phyloP scores from a whole-genome alignment of 2,888 invertebrate species.

The Pollenia amentaria region DNA sequence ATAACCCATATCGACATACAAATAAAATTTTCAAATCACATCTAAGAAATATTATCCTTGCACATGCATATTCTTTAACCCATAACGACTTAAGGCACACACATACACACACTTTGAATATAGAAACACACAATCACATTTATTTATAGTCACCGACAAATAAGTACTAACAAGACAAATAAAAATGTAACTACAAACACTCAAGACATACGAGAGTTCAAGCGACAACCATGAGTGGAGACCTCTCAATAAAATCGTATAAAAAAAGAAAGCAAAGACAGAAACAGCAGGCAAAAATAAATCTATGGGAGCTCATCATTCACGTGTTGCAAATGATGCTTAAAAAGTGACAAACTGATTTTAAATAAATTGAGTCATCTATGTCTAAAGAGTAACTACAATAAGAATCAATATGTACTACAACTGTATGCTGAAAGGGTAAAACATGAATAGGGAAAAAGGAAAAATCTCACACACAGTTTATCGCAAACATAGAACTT shows the following conservation, averaged over 20 bases:
- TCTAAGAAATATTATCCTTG: slow-evolving; percentile 50
- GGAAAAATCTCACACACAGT: background rate
- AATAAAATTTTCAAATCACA: slow-evolving; percentile 45
- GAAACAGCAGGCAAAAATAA: slow-evolving; percentile 27
- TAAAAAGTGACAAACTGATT: slow-evolving; percentile 76
- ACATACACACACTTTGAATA: background rate
- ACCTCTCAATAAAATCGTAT: background rate
- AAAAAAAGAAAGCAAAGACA: background rate
- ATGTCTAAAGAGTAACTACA: slow-evolving; percentile 44
- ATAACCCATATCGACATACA: slow-evolving; percentile 51
- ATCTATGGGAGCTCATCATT: slow-evolving; percentile 73
- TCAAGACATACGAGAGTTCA: background rate
- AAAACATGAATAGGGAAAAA: background rate
- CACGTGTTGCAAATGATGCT: slow-evolving; percentile 75
- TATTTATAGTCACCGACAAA: background rate
- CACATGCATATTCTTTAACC: background rate
- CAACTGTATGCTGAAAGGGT: background rate
- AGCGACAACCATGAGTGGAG: background rate
- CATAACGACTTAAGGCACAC: background rate
- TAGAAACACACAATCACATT: background rate
- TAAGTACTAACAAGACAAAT: slow-evolving; percentile 40
- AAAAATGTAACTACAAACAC: slow-evolving; percentile 36
- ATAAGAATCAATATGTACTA: slow-evolving; percentile 2
- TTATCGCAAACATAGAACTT: background rate
- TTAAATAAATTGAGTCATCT: slow-evolving; percentile 76